Evolutionary conservation across 35 echinoderm and acorn worm genomes (phyloP), one percentile per base, ranked within the genome.

Genomic region (Amphiura filiformis): DNA sequence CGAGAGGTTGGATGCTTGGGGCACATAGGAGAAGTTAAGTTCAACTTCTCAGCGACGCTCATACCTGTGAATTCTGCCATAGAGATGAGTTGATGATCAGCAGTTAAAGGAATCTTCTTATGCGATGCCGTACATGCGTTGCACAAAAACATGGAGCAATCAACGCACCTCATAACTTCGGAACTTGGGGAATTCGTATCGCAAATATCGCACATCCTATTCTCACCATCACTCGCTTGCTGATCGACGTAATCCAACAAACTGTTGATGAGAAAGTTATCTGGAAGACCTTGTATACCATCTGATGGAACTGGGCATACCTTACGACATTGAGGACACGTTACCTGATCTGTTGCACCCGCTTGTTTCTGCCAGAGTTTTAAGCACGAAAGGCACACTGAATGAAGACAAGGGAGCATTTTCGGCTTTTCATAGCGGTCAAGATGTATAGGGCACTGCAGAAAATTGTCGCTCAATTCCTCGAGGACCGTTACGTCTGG

Each of bases 381-480:
- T 28, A 87, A 36, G 32, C 85, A 87, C 13, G 37, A 49, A 12
- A 30, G 34, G 78, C 85, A 87, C 1, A 87, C 35, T 0, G 85
- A 76, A 40, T 87, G 85, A 22, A 87, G 75, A 78, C 85, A 87
- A 32, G 57, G 65, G 5, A 87, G 75, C 57, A 87, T 87, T 30
- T 87, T 87, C 1, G 85, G 85, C 12, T 87, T 77, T n/a, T 39
- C 31, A 40, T 34, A 76, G 28, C 85, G 57, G 31, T 87, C 85
- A 1, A 87, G 31, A 78, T 76, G 65, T 17, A 87, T 33, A 13
- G 85, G 57, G 44, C 85, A 87, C 32, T 87, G 85, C 36, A 87
- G 65, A 38, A 87, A 87, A 1, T 40, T 36, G 17, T 87, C 57
- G 30, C 77, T 76, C 5, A 87, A 23, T 26, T 70, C 61, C 26